These are phyloP conservation scores for Pinctada fucata DNA, from an alignment of 2,888 invertebrate species.

Conservation along the genomic window DNA sequence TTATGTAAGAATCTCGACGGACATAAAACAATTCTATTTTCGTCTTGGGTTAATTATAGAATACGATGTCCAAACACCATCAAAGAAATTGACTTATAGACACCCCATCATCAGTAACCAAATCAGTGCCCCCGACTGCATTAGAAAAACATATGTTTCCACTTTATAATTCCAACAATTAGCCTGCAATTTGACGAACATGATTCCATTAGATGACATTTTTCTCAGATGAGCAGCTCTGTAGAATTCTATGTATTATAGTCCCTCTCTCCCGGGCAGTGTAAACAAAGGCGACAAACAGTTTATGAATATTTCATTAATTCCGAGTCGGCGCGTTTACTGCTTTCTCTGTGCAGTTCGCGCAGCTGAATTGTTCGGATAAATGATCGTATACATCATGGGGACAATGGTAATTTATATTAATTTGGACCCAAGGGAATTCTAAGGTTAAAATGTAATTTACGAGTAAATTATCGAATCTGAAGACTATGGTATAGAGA, in stretches of 20 bases:
- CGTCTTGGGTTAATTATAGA: no score
- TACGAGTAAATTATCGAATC: constrained; percentile 7
- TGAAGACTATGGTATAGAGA: no score
- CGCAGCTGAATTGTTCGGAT: constrained; percentile 22
- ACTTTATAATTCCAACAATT: background rate
- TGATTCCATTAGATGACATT: background rate
- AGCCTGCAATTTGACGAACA: background rate
- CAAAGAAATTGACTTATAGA: no score
- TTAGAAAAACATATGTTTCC: background rate
- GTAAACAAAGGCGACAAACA: constrained; percentile 22
- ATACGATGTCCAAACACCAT: no score
- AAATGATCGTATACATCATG: constrained; percentile 15
- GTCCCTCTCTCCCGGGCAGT: background rate
- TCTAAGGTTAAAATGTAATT: constrained; percentile 25
- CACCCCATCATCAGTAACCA: no score
- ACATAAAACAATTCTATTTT: no score
- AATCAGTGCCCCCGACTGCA: background rate
- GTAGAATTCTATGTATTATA: background rate
- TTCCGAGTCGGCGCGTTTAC: background rate
- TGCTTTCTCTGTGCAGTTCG: constrained; percentile 9
- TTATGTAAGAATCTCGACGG: no score
- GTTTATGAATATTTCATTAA: constrained; percentile 34
- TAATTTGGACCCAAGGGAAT: constrained; percentile 24
- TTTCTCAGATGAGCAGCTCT: background rate
- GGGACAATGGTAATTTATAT: constrained; percentile 27